Evolutionary conservation across 2,797 vertebrate species (phyloP).

Genomic region (Mionectes olivaceus): DNA sequence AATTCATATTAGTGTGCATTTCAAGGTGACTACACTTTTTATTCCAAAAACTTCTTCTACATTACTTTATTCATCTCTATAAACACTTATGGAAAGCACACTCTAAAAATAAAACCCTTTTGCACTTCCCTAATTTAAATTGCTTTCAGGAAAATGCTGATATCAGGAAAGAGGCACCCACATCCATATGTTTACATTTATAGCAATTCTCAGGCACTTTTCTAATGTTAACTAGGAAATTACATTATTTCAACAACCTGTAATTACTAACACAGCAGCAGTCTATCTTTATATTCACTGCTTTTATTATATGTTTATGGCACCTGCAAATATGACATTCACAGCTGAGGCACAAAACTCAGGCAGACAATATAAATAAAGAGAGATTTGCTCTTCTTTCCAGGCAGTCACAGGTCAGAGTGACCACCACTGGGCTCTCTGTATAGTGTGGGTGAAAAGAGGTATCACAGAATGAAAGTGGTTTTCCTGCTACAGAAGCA

Average conservation of each 20-base stretch:
- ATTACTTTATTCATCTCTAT: slow-evolving; percentile 44
- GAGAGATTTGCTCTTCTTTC: neutral
- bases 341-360: neutral
- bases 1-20: slow-evolving; percentile 30
- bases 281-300: slow-evolving; percentile 1
- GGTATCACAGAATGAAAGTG: neutral
- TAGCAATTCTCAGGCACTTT: slow-evolving; percentile 31
- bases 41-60: slow-evolving; percentile 22
- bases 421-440: neutral
- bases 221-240: slow-evolving; percentile 43
- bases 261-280: slow-evolving; percentile 31
- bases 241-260: slow-evolving; percentile 34
- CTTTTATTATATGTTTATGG: neutral
- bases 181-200: slow-evolving; percentile 64
- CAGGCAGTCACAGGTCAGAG: neutral
- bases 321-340: neutral
- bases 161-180: slow-evolving; percentile 51
- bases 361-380: neutral
- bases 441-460: neutral
- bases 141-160: slow-evolving; percentile 59
- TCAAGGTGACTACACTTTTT: slow-evolving; percentile 34
- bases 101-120: slow-evolving; percentile 55
- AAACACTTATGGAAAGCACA: slow-evolving; percentile 34
- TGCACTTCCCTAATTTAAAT: slow-evolving; percentile 43
- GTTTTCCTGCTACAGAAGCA: neutral